Conservation (phyloP, 2,113 vertebrate genomes). For the Alectura lathami region DNA sequence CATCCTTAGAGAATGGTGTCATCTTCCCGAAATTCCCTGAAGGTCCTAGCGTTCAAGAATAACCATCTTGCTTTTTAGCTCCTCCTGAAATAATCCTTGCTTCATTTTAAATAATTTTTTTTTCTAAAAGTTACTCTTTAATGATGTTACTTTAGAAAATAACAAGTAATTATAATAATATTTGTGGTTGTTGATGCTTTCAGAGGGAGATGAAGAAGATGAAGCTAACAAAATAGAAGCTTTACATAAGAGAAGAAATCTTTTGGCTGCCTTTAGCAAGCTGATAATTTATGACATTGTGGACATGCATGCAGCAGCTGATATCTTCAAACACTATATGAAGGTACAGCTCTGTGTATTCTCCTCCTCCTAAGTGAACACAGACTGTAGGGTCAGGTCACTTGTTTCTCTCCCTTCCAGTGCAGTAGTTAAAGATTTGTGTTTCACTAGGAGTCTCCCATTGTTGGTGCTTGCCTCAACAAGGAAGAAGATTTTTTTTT, state of each 20-base stretch:
- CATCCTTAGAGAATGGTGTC: neutral
- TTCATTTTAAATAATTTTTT: neutral
- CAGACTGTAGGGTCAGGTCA: neutral
- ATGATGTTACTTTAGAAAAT: neutral
- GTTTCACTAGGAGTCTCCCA: neutral
- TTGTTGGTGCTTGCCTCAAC: neutral
- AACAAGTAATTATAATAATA: neutral
- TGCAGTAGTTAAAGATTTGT: neutral
- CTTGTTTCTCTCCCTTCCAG: neutral
- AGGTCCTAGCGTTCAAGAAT: neutral
- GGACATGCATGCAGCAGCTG: slow-evolving; percentile 97
- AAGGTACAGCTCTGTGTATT: slow-evolving; percentile 81
- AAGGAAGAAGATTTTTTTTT: neutral
- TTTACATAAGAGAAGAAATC: slow-evolving; percentile 97
- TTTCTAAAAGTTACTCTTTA: neutral
- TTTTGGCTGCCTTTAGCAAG: slow-evolving; percentile 97
- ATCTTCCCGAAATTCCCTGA: neutral
- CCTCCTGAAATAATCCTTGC: neutral
- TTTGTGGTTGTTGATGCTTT: slow-evolving; percentile 18
- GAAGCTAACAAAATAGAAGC: slow-evolving; percentile 99
- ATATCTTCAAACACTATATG: slow-evolving; percentile 99
- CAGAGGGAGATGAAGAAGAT: slow-evolving; percentile 98
- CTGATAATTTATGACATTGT: slow-evolving; percentile 99
- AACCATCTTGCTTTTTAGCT: neutral
- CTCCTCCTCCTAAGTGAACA: neutral